phyloP scores from a whole-genome alignment of 2,113 vertebrate species.

The Varanus salvator region DNA sequence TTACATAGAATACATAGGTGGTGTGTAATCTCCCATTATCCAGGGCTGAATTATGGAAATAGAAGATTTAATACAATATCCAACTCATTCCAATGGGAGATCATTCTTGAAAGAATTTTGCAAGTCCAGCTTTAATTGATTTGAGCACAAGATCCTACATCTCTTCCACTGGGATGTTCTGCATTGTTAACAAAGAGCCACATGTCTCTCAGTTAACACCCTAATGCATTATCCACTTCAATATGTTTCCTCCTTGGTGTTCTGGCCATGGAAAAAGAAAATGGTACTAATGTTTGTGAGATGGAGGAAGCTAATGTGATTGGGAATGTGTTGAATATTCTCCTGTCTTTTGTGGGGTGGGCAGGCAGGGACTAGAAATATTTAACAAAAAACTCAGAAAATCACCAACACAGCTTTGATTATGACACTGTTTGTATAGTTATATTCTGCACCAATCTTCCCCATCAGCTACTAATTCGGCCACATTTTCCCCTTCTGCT shows the following conservation, averaged over 20 bases:
- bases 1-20: neutral
- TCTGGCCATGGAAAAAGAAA: neutral
- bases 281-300: neutral
- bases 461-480: neutral
- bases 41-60: neutral
- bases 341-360: neutral
- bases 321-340: neutral
- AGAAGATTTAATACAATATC: neutral
- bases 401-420: neutral
- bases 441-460: neutral
- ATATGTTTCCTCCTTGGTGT: neutral
- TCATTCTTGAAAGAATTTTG: conserved; percentile 6
- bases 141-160: neutral
- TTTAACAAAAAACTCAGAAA: neutral
- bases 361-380: neutral
- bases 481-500: neutral
- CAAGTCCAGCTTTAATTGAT: neutral
- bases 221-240: neutral
- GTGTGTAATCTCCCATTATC: conserved; percentile 3
- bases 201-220: neutral
- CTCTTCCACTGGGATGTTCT: neutral
- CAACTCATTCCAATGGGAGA: neutral
- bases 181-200: neutral
- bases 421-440: neutral
- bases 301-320: neutral